These are phyloP conservation scores for Lepidurus arcticus DNA, from an alignment of 1,140 invertebrate species.

Conservation along the genomic window DNA sequence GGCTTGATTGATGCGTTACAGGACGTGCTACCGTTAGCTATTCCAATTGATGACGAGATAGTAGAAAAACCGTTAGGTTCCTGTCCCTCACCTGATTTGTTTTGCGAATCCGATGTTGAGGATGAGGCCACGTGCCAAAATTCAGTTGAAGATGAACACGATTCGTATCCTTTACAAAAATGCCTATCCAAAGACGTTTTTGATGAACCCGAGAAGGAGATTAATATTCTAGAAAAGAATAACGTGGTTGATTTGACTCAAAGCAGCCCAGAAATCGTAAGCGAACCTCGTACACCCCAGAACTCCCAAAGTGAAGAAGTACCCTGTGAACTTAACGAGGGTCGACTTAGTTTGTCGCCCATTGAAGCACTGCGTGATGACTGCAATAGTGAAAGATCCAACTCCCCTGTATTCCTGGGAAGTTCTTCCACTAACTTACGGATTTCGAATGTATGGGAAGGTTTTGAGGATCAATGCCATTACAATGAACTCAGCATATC, in stretches of 20 bases:
- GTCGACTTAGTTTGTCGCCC: background rate
- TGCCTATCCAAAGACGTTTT: background rate
- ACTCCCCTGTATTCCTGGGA: background rate
- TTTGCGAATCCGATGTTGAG: background rate
- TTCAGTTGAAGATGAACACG: background rate
- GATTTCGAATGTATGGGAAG: constrained; percentile 4
- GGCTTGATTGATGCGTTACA: background rate
- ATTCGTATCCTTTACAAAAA: background rate
- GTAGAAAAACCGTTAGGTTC: background rate
- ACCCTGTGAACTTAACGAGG: background rate
- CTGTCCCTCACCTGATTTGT: background rate
- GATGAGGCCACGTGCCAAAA: background rate
- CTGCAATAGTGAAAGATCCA: background rate
- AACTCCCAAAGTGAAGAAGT: background rate
- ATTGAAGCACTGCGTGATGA: constrained; percentile 3
- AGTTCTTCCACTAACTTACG: background rate
- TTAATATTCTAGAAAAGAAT: background rate
- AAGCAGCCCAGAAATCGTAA: background rate
- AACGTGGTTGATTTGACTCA: background rate
- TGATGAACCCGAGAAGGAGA: background rate
- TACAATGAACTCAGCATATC: background rate
- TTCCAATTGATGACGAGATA: background rate
- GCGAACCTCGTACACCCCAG: too few relatives aligned
- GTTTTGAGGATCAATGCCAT: background rate
- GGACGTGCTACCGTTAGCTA: background rate